A percentile compares a stretch with the other conserved stretches of the same genome.
phyloP scores from a whole-genome alignment of 2,113 vertebrate species.

The Macquaria australasica region DNA sequence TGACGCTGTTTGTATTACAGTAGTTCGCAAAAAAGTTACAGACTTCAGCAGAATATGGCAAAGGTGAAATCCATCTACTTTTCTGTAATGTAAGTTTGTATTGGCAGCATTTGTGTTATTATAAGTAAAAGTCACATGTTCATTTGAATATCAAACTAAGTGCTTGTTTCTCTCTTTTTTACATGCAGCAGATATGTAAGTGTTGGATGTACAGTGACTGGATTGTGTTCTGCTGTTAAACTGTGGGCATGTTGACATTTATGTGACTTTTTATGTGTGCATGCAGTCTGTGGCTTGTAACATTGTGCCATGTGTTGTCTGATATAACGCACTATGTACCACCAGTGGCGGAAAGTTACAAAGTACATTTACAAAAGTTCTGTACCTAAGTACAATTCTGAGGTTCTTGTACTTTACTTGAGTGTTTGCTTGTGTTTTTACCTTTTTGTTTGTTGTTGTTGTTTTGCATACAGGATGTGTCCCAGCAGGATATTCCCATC shows the following conservation, averaged over 20 bases:
- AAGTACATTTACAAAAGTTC: neutral
- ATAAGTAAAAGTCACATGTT: neutral
- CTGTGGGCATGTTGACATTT: constrained; percentile 1
- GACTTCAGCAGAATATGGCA: neutral
- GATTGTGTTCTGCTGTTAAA: constrained; percentile 8
- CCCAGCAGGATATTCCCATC: constrained; percentile 90
- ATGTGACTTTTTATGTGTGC: constrained; percentile 6
- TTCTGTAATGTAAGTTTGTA: neutral
- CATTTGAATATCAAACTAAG: constrained; percentile 19
- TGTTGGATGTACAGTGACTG: constrained; percentile 15
- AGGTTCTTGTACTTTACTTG: neutral
- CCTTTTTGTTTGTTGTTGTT: neutral
- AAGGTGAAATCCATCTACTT: neutral
- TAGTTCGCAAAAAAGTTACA: neutral
- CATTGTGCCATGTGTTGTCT: neutral
- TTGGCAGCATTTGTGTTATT: neutral
- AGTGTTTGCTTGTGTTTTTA: neutral
- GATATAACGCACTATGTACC: neutral
- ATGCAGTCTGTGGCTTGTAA: neutral
- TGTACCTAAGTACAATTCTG: neutral
- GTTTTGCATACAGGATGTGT: constrained; percentile 86
- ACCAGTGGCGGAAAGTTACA: neutral
- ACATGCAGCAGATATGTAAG: constrained; percentile 77
- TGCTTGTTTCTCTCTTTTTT: constrained; percentile 43
- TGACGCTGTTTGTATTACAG: neutral